Evolutionary conservation across 1,140 invertebrate species (phyloP).

Genomic region (Hermetia illucens): DNA sequence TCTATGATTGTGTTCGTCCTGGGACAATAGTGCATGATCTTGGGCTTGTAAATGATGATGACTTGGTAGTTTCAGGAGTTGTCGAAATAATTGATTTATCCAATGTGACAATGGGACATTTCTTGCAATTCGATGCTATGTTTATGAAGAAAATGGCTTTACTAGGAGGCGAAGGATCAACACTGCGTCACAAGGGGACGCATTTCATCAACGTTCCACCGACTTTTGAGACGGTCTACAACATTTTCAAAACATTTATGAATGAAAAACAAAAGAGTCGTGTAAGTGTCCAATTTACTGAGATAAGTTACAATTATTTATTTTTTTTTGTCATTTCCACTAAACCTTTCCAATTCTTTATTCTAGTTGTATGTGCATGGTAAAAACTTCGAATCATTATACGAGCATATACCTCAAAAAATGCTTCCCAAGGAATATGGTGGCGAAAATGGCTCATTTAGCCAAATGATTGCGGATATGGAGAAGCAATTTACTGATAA

Average conservation of each 20-base stretch:
- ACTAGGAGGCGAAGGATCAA: constrained; percentile 35
- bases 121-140: constrained; percentile 36
- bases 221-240: constrained; percentile 34
- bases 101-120: constrained; percentile 30
- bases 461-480: constrained; percentile 35
- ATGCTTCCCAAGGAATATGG: constrained; percentile 41
- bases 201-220: constrained; percentile 36
- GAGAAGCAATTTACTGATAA: constrained; percentile 35
- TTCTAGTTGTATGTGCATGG: constrained; percentile 38
- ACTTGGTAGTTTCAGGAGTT: constrained; percentile 28
- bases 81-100: constrained; percentile 35
- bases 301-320: no score
- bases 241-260: constrained; percentile 34
- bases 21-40: constrained; percentile 33
- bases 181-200: constrained; percentile 36
- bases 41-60: constrained; percentile 32
- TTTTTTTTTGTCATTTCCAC: no score
- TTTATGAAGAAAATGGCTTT: constrained; percentile 35
- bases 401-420: constrained; percentile 32
- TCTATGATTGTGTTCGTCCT: constrained; percentile 27
- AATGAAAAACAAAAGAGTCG: constrained; percentile 34
- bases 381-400: constrained; percentile 27
- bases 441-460: constrained; percentile 31
- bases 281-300: constrained; percentile 17
- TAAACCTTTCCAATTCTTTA: no score